Evolutionary conservation across 2,797 vertebrate genomes (phyloP), one percentile per base, ranked within the genome.

Genomic region (Fringilla coelebs): DNA sequence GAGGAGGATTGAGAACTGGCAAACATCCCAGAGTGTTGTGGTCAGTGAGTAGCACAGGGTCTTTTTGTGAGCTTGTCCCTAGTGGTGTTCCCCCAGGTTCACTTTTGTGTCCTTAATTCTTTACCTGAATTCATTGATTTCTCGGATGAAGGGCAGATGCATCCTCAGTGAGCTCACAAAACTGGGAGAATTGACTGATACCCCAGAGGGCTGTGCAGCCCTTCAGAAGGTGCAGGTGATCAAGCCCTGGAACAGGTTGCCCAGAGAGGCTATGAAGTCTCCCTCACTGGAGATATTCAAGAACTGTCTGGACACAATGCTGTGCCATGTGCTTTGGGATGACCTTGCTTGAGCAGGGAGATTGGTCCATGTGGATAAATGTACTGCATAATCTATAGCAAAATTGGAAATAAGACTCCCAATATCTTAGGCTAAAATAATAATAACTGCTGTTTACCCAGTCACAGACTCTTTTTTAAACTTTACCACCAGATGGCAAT

Each of bases 401-500:
- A 79, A 77, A 29, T 24, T 86, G 22, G 21, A 88, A 86, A 78
- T 41, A 7, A 84, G 13, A 29, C 6, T 71, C 5, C 7, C 4
- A 10, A 1, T 58, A 12, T 62, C 12, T 49, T 57, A 32, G 8
- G 25, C 54, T 61, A 72, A 83, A 83, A 54, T 72, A 79, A 18
- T 18, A 12, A 2, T 9, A 36, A 49, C 25, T 5, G 15, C 52
- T 2, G 29, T 11, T 79, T 48, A 25, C 6, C 5, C 40, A 17
- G 16, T 32, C 24, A 17, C 11, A 72, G 14, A 32, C 0, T 18
- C 16, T 40, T 54, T 41, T 79, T 68, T 49, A 63, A 45, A 0
- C 0, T 7, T 32, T 3, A 65, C 96, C 98, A 96, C 91, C 88
- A 98, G 98, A 77, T 96, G 98, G 97, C 97, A 58, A 20, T 66